Conservation (phyloP, 2,888 invertebrate genomes). For the Drosophila yooni region DNA sequence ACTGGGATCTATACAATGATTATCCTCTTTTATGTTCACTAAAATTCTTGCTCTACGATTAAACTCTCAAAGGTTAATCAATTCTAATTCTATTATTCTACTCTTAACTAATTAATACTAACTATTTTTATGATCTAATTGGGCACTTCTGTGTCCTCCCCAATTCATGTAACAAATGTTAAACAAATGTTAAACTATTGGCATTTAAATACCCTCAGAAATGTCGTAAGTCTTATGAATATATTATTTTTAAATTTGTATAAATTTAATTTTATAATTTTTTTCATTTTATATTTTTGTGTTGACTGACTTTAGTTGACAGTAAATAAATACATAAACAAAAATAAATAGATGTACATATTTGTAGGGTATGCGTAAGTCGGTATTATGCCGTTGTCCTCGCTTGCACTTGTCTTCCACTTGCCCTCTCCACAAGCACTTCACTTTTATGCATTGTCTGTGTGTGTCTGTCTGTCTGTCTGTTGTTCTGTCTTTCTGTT, state of each 20-base stretch:
- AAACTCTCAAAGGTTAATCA: not conserved
- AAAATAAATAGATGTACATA: not conserved
- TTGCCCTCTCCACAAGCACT: slow-evolving; percentile 56
- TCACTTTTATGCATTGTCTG: slow-evolving; percentile 81
- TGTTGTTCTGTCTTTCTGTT: slow-evolving; percentile 40
- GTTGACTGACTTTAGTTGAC: not conserved
- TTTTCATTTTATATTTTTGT: not conserved
- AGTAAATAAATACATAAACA: not conserved
- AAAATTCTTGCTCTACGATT: not conserved
- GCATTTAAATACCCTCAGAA: not conserved
- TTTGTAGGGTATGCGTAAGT: slow-evolving; percentile 24
- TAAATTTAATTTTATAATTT: too few relatives aligned
- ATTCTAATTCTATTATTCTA: not conserved
- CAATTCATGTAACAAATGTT: not conserved
- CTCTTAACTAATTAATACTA: not conserved
- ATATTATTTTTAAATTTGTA: not conserved
- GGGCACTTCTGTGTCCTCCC: too few relatives aligned
- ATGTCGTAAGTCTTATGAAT: not conserved
- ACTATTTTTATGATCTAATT: not conserved
- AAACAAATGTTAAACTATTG: fast-evolving
- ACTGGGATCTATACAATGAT: too few relatives aligned
- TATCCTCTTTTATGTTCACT: too few relatives aligned
- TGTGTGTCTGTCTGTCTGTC: slow-evolving; percentile 17
- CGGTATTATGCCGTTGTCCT: not conserved
- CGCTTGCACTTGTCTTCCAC: slow-evolving; percentile 40